Conservation (phyloP, 2,888 invertebrate genomes). For the Gandaritis pyraliata region DNA sequence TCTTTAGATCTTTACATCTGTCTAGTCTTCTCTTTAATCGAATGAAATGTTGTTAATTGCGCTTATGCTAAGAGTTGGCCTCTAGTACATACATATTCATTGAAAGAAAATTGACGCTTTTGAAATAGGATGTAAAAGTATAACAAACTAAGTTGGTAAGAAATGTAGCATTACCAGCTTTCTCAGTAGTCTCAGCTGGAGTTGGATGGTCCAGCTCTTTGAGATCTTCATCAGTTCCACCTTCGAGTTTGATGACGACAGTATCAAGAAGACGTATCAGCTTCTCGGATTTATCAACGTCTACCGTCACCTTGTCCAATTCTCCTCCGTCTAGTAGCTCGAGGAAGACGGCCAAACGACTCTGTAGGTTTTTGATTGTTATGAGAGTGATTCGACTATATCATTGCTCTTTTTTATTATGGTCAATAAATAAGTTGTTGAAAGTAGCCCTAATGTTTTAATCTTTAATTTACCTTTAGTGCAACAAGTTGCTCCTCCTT, state of each 20-base stretch:
- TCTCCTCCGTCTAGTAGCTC: constrained; percentile 90
- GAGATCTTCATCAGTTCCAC: constrained; percentile 94
- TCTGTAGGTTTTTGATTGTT: constrained; percentile 73
- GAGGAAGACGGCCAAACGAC: constrained; percentile 94
- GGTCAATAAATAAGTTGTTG: too few relatives aligned
- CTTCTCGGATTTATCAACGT: constrained; percentile 92
- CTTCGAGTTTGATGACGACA: constrained; percentile 98
- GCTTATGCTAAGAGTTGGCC: too few relatives aligned
- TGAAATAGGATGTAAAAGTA: too few relatives aligned
- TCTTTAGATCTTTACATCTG: too few relatives aligned
- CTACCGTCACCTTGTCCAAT: constrained; percentile 91
- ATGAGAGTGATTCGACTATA: too few relatives aligned
- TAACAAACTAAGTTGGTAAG: not conserved
- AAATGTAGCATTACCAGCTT: constrained; percentile 53
- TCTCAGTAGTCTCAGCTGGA: constrained; percentile 62
- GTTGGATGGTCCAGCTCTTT: constrained; percentile 90
- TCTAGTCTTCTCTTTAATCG: too few relatives aligned
- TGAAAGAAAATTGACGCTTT: too few relatives aligned
- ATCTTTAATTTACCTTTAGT: constrained; percentile 83
- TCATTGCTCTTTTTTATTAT: too few relatives aligned
- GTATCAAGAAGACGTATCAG: constrained; percentile 96
- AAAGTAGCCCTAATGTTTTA: too few relatives aligned
- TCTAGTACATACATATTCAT: too few relatives aligned
- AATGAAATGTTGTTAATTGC: too few relatives aligned
- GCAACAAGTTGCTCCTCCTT: constrained; percentile 93